Percentiles rank a stretch among this genome's conserved stretches.
Conservation (phyloP, 2,113 vertebrate species). For the Seriola aureovittata region DNA sequence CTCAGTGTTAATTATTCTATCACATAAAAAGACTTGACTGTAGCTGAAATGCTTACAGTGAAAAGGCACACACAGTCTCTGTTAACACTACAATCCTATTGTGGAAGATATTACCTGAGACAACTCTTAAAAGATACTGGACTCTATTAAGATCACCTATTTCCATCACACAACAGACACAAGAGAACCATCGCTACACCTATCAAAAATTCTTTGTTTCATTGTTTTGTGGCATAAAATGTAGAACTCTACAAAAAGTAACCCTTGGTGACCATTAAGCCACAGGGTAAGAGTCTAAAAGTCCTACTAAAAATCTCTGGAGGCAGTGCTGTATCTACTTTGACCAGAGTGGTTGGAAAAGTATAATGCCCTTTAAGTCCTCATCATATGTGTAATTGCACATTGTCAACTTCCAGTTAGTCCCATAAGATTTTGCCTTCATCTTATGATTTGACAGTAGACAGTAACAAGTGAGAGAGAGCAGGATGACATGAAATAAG, state of each 20-base stretch:
- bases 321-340: neutral
- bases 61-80: neutral
- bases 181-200: neutral
- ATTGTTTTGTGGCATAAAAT: neutral
- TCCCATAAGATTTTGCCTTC: neutral
- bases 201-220: neutral
- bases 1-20: constrained; percentile 22
- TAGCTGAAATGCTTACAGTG: neutral
- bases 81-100: neutral
- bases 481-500: neutral
- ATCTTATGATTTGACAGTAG: neutral
- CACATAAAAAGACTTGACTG: constrained; percentile 4
- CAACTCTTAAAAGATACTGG: neutral
- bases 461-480: neutral
- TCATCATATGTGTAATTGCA: neutral
- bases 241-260: neutral
- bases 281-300: neutral
- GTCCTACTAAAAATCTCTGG: neutral
- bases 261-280: neutral
- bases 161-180: constrained; percentile 6
- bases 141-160: neutral
- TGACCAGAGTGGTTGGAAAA: neutral
- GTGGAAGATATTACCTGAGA: neutral
- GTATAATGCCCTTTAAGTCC: neutral
- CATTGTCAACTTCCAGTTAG: neutral